phyloP scores from a whole-genome alignment of 2,113 vertebrate species.

The Lethenteron camtschaticum region DNA sequence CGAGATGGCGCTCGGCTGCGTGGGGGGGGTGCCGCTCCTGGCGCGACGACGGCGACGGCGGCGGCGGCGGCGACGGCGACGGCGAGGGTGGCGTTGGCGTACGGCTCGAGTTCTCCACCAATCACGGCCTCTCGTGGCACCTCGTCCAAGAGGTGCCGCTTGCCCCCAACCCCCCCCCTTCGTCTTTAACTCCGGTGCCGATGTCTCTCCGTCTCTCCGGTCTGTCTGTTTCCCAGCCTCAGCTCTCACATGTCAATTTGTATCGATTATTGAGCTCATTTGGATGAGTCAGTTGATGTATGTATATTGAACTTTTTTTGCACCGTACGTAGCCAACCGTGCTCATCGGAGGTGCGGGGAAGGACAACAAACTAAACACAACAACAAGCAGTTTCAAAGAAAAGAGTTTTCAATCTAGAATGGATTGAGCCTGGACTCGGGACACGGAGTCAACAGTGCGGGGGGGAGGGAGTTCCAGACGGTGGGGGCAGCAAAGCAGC shows the following conservation, averaged over 20 bases:
- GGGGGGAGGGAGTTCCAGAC: too few relatives aligned
- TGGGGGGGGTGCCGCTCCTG: background rate
- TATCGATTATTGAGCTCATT: background rate
- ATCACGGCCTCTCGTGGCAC: slow-evolving; percentile 93
- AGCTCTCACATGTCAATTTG: background rate
- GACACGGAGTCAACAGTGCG: too few relatives aligned
- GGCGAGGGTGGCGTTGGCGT: slow-evolving; percentile 89
- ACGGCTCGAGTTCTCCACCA: slow-evolving; percentile 87
- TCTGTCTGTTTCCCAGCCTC: background rate
- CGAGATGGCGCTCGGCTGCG: slow-evolving; percentile 78
- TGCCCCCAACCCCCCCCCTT: too few relatives aligned
- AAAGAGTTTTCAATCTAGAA: too few relatives aligned
- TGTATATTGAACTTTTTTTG: too few relatives aligned
- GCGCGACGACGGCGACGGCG: slow-evolving; percentile 15
- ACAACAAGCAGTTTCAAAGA: too few relatives aligned
- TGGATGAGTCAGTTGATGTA: too few relatives aligned
- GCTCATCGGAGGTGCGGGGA: too few relatives aligned
- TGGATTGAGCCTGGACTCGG: too few relatives aligned
- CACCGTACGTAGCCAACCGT: too few relatives aligned
- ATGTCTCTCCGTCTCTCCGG: background rate
- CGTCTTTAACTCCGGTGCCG: background rate
- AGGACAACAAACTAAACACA: too few relatives aligned
- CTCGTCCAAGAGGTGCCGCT: slow-evolving; percentile 67
- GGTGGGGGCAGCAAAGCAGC: too few relatives aligned
- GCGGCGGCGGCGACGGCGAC: slow-evolving; percentile 30